Conservation (phyloP, 2,888 invertebrate species). For the Esperia sulphurella region DNA sequence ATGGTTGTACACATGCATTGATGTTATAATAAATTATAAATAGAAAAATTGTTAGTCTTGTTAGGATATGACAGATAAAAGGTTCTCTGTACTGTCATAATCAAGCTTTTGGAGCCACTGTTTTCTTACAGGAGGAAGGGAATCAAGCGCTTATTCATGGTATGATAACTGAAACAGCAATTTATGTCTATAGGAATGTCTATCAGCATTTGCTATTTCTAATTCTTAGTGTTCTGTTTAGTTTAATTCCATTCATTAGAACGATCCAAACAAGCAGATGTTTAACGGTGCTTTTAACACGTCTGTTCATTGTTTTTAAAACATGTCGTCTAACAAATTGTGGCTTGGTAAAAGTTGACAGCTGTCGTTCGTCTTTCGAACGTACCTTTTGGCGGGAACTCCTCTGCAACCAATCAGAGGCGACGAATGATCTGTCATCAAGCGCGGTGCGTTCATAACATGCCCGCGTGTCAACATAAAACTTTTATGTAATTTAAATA, state of each 20-base stretch:
- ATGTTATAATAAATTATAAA: no score
- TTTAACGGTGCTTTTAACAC: conserved; percentile 8
- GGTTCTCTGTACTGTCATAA: no score
- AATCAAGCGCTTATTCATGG: no score
- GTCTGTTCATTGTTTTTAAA: conserved; percentile 34
- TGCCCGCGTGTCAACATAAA: conserved; percentile 7
- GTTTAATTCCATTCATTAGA: not conserved
- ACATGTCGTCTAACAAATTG: conserved; percentile 59
- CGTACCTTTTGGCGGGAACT: conserved; percentile 49
- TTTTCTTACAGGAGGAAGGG: no score
- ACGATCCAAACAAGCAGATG: conserved; percentile 1
- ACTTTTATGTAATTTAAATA: conserved; percentile 1
- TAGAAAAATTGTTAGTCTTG: no score
- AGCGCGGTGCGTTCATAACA: conserved; percentile 23
- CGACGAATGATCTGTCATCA: conserved; percentile 58
- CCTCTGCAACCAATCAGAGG: conserved; percentile 57
- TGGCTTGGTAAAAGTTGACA: conserved; percentile 49
- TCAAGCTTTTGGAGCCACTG: no score
- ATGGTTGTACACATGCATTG: no score
- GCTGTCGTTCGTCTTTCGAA: conserved; percentile 56
- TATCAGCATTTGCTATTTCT: no score
- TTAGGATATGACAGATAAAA: no score
- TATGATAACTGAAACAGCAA: no score
- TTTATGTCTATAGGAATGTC: no score
- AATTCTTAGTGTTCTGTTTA: not conserved